phyloP scores from a whole-genome alignment of 2,113 vertebrate genomes.

The Oncorhynchus keta region DNA sequence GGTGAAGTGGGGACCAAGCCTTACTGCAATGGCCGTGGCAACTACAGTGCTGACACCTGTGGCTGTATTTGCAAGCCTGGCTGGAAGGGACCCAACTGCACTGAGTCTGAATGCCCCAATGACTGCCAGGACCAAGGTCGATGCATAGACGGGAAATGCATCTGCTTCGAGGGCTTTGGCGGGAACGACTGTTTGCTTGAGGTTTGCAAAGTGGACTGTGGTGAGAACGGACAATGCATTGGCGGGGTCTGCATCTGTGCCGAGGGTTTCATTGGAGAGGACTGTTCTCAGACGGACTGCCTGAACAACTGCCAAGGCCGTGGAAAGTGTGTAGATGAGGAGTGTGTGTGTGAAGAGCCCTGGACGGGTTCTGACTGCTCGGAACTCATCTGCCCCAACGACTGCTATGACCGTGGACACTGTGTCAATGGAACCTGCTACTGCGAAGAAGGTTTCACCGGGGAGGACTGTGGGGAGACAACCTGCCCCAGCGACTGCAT shows the following conservation, averaged over 20 bases:
- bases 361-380: constrained; percentile 83
- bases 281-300: constrained; percentile 83
- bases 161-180: constrained; percentile 83
- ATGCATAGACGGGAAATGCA: constrained; percentile 82
- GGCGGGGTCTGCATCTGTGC: constrained; percentile 80
- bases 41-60: constrained; percentile 82
- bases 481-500: constrained; percentile 78
- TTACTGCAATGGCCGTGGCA: constrained; percentile 85
- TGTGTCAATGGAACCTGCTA: constrained; percentile 79
- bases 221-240: constrained; percentile 77
- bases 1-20: constrained; percentile 82
- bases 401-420: constrained; percentile 80
- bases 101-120: constrained; percentile 74
- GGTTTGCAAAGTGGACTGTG: constrained; percentile 81
- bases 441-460: constrained; percentile 81
- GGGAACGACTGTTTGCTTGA: constrained; percentile 64
- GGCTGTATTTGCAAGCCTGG: constrained; percentile 80
- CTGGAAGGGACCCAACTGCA: constrained; percentile 84
- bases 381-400: constrained; percentile 78
- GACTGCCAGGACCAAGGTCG: constrained; percentile 85
- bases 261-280: constrained; percentile 79
- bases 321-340: constrained; percentile 79
- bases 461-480: constrained; percentile 76
- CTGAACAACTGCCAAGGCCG: constrained; percentile 76
- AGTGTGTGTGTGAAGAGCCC: constrained; percentile 81